These are phyloP conservation scores for Drosophila jambulina DNA, from an alignment of 1,140 invertebrate species.

Conservation along the genomic window DNA sequence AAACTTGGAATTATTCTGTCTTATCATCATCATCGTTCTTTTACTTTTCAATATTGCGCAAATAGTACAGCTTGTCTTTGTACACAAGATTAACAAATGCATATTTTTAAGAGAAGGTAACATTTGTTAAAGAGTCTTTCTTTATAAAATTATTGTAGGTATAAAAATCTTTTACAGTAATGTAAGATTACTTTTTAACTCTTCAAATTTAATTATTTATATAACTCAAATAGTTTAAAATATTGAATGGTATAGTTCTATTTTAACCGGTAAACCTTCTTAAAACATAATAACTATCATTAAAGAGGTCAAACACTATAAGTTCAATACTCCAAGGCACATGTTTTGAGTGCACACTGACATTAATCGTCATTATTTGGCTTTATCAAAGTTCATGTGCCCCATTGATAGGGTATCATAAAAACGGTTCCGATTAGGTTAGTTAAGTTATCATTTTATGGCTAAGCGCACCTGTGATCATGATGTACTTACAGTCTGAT, in stretches of 20 bases:
- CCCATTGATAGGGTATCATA: conserved; percentile 24
- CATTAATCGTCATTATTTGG: neutral
- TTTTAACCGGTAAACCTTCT: neutral
- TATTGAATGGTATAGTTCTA: neutral
- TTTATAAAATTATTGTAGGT: neutral
- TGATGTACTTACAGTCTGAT: conserved; percentile 16
- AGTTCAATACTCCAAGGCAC: neutral
- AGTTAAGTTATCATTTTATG: conserved; percentile 14
- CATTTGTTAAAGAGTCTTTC: neutral
- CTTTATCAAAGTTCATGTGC: conserved; percentile 15
- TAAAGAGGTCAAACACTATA: neutral
- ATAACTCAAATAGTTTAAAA: fast-evolving
- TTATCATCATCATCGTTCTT: neutral
- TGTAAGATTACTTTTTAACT: neutral
- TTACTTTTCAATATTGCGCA: neutral
- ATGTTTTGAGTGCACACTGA: neutral
- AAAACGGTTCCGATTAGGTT: conserved; percentile 24
- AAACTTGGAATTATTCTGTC: neutral
- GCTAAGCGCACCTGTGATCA: conserved; percentile 8
- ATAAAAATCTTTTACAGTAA: neutral
- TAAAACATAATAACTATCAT: no score
- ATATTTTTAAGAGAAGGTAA: neutral
- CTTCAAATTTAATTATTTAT: no score
- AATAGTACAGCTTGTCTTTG: no score
- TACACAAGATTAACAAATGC: neutral